Percentiles rank a stretch among this genome's conserved stretches.
Evolutionary conservation across 1,140 invertebrate genomes (phyloP).

Genomic region (Aplysia californica): DNA sequence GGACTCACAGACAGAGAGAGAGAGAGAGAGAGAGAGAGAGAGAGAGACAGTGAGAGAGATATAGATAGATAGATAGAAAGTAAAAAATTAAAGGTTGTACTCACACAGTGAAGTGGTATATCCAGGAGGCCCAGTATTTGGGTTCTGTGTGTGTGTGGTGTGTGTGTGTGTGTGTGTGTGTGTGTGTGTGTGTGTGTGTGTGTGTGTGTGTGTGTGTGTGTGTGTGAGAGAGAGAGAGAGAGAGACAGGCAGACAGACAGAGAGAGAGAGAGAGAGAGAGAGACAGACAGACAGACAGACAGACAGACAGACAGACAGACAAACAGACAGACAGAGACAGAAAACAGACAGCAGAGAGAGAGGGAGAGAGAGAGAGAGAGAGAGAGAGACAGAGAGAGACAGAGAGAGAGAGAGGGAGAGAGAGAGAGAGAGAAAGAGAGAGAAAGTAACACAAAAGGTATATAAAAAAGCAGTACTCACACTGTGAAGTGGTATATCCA

Average conservation of each 20-base stretch:
- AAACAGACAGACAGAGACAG: background rate
- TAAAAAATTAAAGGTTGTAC: too few species aligned
- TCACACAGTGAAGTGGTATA: background rate
- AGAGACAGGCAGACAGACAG: background rate
- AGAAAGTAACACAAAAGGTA: background rate
- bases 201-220: background rate
- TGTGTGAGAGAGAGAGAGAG: background rate
- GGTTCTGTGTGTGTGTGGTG: background rate
- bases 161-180: background rate
- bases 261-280: background rate
- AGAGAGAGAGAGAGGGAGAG: background rate
- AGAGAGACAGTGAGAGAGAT: background rate
- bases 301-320: background rate
- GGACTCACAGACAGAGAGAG: background rate
- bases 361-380: slow-evolving; percentile 11
- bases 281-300: background rate
- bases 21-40: background rate
- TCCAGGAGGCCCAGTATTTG: background rate
- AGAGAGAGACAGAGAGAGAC: slow-evolving; percentile 11
- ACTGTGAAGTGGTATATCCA: background rate
- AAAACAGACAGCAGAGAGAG: background rate
- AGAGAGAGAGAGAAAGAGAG: background rate
- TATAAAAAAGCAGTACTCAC: too few species aligned
- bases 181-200: background rate
- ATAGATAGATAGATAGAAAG: slow-evolving; percentile 6